These are phyloP conservation scores for Drosophila pachea DNA, from an alignment of 1,140 invertebrate species.

Conservation along the genomic window DNA sequence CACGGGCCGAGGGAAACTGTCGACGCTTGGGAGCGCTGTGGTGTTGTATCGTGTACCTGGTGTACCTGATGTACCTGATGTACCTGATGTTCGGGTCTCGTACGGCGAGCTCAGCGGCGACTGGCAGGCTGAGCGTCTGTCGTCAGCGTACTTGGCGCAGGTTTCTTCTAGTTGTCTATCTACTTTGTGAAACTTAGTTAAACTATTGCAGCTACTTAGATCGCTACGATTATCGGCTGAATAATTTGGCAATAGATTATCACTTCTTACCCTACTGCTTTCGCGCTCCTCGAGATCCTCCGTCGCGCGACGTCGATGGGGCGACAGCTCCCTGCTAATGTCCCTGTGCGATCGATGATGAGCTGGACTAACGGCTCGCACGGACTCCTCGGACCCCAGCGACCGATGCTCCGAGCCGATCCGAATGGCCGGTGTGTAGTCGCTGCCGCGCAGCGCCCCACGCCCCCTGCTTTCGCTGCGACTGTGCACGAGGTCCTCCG, in stretches of 20 bases:
- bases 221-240: constrained; percentile 72
- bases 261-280: constrained; percentile 79
- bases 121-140: constrained; percentile 67
- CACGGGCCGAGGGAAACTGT: constrained; percentile 52
- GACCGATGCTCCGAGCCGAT: constrained; percentile 68
- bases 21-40: constrained; percentile 24
- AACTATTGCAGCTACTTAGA: constrained; percentile 74
- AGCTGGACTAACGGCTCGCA: constrained; percentile 48
- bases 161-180: constrained; percentile 78
- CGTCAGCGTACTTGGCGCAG: constrained; percentile 72
- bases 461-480: constrained; percentile 62
- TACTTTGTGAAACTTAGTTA: constrained; percentile 79
- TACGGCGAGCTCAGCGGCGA: constrained; percentile 67
- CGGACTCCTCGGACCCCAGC: constrained; percentile 63
- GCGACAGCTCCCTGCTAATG: constrained; percentile 67
- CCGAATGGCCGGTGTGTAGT: constrained; percentile 63
- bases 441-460: constrained; percentile 27
- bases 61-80: too few relatives aligned
- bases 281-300: constrained; percentile 72
- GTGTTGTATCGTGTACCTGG: constrained; percentile 36
- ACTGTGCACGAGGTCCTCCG: constrained; percentile 61
- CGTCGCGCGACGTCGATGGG: constrained; percentile 60
- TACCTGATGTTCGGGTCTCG: constrained; percentile 55
- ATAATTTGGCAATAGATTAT: constrained; percentile 79
- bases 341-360: constrained; percentile 72